These are phyloP conservation scores for Galemys pyrenaicus DNA, from an alignment of 2,113 vertebrate species.

Conservation along the genomic window DNA sequence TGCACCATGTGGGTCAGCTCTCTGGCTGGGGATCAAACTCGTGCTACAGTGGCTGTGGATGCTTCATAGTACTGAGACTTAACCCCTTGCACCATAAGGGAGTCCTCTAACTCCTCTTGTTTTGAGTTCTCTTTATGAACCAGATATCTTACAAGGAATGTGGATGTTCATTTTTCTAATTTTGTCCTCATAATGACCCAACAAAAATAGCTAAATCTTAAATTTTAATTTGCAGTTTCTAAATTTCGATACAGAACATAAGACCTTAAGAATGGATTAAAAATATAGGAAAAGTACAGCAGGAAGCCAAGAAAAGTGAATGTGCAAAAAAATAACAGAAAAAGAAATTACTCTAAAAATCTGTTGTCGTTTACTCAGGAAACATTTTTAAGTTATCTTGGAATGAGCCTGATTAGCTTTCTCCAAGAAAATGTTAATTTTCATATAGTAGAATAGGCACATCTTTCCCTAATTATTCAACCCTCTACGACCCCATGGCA, in stretches of 20 bases:
- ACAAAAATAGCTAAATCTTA: neutral
- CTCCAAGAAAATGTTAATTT: constrained; percentile 3
- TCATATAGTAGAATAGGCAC: neutral
- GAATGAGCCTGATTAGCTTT: neutral
- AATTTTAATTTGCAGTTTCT: neutral
- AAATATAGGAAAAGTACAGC: neutral
- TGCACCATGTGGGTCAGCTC: no score
- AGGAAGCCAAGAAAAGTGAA: neutral
- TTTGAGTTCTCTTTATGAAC: neutral
- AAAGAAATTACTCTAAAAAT: constrained; percentile 28
- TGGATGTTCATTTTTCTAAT: neutral
- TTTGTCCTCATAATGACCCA: neutral
- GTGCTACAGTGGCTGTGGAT: no score
- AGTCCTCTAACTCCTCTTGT: neutral
- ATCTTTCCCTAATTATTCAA: neutral
- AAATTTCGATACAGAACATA: neutral
- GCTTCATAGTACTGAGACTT: no score
- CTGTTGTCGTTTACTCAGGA: neutral
- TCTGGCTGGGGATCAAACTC: no score
- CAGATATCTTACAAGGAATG: neutral
- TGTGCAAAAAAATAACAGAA: neutral
- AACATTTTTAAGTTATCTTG: constrained; percentile 5
- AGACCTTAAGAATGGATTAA: neutral
- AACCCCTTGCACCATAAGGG: no score
- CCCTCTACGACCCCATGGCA: neutral